Evolutionary conservation across 2,797 vertebrate species (phyloP).

Genomic region (Oreochromis grahami): DNA sequence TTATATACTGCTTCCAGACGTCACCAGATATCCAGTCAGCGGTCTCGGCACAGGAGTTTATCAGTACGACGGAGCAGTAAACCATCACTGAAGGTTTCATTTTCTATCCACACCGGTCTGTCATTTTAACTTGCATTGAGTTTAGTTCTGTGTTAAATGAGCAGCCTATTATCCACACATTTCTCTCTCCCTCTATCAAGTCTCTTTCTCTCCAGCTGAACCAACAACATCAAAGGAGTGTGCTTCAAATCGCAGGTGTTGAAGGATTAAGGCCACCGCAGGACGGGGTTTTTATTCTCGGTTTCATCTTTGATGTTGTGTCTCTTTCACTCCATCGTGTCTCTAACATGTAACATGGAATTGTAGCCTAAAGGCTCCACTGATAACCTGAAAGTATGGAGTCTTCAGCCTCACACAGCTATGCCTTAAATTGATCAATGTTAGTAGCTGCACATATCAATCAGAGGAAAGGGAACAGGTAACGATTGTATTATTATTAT

Average conservation of each 20-base stretch:
- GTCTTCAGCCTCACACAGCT: neutral
- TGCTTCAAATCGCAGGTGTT: slow-evolving; percentile 77
- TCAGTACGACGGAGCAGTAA: slow-evolving; percentile 30
- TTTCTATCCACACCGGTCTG: neutral
- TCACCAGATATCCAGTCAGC: slow-evolving; percentile 23
- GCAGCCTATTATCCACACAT: slow-evolving; percentile 11
- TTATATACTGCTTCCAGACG: slow-evolving; percentile 8
- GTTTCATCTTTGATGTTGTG: slow-evolving; percentile 64
- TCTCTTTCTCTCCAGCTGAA: slow-evolving; percentile 52
- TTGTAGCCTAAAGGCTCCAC: neutral
- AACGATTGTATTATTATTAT: neutral
- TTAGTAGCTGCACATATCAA: neutral
- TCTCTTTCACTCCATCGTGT: slow-evolving; percentile 50
- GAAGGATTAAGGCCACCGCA: slow-evolving; percentile 77
- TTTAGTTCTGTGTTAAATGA: slow-evolving; percentile 35
- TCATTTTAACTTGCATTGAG: slow-evolving; percentile 27
- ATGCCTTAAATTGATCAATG: neutral
- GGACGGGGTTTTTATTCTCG: slow-evolving; percentile 64
- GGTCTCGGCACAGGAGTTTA: slow-evolving; percentile 2
- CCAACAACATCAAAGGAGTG: slow-evolving; percentile 69
- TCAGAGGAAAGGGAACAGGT: neutral
- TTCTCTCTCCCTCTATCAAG: slow-evolving; percentile 28
- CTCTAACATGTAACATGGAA: slow-evolving; percentile 31
- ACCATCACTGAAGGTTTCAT: slow-evolving; percentile 1
- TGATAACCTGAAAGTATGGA: slow-evolving; percentile 11